Percentiles rank a stretch among this genome's conserved stretches.
Evolutionary conservation across 2,113 vertebrate species (phyloP).

Genomic region (Fregata magnificens): DNA sequence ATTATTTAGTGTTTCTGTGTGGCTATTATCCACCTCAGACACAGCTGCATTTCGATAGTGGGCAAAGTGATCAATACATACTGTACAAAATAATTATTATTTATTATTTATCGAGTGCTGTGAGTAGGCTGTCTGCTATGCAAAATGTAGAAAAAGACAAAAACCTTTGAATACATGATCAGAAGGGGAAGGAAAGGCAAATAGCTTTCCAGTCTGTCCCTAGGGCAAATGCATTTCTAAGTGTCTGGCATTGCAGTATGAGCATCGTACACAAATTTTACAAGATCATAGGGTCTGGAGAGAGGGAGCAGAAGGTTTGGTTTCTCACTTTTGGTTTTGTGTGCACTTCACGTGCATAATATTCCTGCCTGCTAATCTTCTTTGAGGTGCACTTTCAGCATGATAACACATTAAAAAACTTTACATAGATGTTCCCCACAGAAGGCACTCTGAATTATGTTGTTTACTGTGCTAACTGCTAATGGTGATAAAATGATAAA

Average conservation of each 20-base stretch:
- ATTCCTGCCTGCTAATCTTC: neutral
- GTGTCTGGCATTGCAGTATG: neutral
- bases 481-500: neutral
- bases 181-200: neutral
- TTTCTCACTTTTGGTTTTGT: neutral
- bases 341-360: neutral
- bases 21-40: neutral
- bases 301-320: neutral
- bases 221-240: neutral
- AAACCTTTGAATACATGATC: neutral
- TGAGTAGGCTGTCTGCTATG: neutral
- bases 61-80: constrained; percentile 31
- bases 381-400: neutral
- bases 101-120: constrained; percentile 16
- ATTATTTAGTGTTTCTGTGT: constrained; percentile 4
- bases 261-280: neutral
- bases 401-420: neutral
- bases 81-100: constrained; percentile 26
- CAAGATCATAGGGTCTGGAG: neutral
- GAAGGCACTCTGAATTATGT: neutral
- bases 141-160: neutral
- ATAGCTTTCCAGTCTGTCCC: neutral
- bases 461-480: neutral
- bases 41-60: neutral
- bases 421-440: neutral